A percentile compares a stretch with the other conserved stretches of the same genome.
Conservation (phyloP, 2,113 vertebrate genomes). For the Phaethornis superciliosus region DNA sequence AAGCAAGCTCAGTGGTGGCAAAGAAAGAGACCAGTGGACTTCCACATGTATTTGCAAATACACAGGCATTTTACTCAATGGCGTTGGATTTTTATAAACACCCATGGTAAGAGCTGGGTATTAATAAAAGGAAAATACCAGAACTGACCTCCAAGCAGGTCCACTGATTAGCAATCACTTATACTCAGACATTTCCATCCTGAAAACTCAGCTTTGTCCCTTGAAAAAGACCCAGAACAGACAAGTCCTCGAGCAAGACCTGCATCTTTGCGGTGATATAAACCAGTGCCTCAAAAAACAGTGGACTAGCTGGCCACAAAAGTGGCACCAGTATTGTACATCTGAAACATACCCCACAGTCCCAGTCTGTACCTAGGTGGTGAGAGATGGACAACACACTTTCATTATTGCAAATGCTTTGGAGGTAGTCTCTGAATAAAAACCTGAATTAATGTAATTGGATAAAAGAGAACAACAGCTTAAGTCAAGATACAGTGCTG, state of each 20-base stretch:
- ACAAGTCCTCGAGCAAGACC: not conserved
- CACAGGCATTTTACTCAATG: not conserved
- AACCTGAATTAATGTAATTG: not conserved
- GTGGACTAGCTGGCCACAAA: not conserved
- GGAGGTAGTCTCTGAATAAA: not conserved
- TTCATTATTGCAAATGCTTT: not conserved
- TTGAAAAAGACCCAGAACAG: conserved; percentile 4
- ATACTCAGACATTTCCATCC: not conserved
- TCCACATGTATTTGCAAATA: not conserved
- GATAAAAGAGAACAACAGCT: not conserved
- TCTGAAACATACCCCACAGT: not conserved
- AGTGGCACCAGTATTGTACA: not conserved
- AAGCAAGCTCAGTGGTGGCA: not conserved
- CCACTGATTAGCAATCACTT: not conserved
- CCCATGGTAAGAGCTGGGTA: not conserved
- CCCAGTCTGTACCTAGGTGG: not conserved
- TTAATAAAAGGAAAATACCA: not conserved
- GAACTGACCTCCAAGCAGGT: not conserved
- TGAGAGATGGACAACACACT: not conserved
- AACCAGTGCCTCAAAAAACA: not conserved
- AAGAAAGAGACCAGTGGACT: not conserved
- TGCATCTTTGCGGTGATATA: not conserved
- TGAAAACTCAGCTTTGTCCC: conserved; percentile 13
- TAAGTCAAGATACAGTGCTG: not conserved
- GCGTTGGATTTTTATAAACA: not conserved